Conservation (phyloP, 1,140 invertebrate genomes). For the Pemphigus obesinymphae region DNA sequence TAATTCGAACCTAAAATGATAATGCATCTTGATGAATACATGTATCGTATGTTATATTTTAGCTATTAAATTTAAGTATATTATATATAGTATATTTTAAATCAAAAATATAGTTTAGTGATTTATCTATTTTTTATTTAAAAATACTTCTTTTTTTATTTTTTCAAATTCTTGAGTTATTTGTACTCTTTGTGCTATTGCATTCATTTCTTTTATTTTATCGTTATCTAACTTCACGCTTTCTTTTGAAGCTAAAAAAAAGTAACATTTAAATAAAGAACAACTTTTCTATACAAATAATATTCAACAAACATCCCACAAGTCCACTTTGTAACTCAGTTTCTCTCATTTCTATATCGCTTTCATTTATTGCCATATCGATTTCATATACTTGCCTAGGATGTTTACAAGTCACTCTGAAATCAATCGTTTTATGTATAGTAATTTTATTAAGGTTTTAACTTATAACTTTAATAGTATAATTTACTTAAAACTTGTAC, state of each 20-base stretch:
- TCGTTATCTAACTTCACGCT: constrained; percentile 20
- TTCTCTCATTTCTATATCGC: background rate
- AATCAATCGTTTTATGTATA: too few species aligned
- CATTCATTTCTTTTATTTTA: background rate
- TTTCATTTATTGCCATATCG: background rate
- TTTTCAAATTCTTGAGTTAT: constrained; percentile 18
- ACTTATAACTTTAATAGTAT: background rate
- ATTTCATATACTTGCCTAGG: background rate
- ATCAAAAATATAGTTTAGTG: too few species aligned
- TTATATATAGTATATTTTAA: background rate
- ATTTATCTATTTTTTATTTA: too few species aligned
- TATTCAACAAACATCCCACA: background rate
- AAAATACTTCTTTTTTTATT: constrained; percentile 41
- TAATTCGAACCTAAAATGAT: constrained; percentile 17
- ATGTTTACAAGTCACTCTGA: background rate
- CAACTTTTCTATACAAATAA: too few species aligned
- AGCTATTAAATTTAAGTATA: background rate
- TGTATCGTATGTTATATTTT: too few species aligned
- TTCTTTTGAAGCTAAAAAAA: too few species aligned
- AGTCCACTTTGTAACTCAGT: background rate
- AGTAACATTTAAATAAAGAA: too few species aligned
- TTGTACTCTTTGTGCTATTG: background rate
- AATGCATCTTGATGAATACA: too few species aligned
- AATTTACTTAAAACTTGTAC: constrained; percentile 39
- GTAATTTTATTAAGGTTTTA: background rate